These are phyloP conservation scores for Daubentonia madagascariensis DNA, from an alignment of 2,113 vertebrate genomes.

Conservation along the genomic window DNA sequence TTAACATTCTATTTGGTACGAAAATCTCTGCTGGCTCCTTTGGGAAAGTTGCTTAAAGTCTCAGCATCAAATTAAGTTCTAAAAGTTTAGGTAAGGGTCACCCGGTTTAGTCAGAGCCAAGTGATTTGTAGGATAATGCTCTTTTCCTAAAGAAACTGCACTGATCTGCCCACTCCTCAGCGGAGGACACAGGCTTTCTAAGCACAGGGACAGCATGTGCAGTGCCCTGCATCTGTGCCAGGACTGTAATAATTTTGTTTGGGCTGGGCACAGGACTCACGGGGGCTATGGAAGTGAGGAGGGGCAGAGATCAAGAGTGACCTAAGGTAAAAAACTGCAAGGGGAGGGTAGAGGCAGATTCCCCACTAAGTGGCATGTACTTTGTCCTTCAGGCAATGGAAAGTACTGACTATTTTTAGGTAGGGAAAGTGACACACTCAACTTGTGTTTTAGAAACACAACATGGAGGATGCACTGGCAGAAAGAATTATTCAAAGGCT, in stretches of 20 bases:
- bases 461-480: neutral
- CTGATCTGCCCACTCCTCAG: rapidly evolving
- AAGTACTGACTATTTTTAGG: too few relatives aligned
- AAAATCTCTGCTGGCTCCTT: neutral
- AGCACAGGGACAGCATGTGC: rapidly evolving
- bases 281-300: neutral
- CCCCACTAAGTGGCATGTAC: neutral
- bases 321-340: rapidly evolving
- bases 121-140: neutral
- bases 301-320: neutral
- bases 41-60: neutral
- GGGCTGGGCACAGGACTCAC: neutral
- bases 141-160: neutral
- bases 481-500: neutral
- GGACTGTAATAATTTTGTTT: neutral
- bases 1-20: neutral
- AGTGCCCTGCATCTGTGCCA: rapidly evolving
- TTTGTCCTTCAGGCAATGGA: neutral
- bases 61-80: neutral
- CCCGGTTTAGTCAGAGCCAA: neutral
- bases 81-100: neutral
- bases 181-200: neutral
- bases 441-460: neutral
- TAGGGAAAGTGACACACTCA: neutral
- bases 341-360: rapidly evolving